Evolutionary conservation across 1,140 invertebrate species (phyloP).

Genomic region (Contarinia nasturtii): DNA sequence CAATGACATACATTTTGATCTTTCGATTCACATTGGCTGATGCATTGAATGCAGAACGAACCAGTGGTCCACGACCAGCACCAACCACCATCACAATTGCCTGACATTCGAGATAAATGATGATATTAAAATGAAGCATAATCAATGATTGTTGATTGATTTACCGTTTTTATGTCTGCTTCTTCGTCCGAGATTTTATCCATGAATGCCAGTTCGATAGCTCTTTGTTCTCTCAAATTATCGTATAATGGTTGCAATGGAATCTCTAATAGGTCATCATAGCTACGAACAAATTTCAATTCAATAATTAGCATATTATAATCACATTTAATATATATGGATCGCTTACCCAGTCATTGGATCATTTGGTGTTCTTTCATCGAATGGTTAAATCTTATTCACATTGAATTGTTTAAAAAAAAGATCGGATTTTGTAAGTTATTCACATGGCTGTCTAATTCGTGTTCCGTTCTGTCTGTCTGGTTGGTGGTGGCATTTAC

Average conservation of each 20-base stretch:
- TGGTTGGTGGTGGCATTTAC: constrained; percentile 78
- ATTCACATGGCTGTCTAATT: constrained; percentile 46
- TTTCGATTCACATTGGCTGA: constrained; percentile 27
- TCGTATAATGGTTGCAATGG: constrained; percentile 86
- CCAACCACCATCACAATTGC: constrained; percentile 79
- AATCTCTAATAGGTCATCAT: constrained; percentile 82
- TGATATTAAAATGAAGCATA: no score
- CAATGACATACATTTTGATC: constrained; percentile 79
- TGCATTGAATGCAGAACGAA: constrained; percentile 66
- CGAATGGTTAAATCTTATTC: constrained; percentile 38
- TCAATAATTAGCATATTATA: no score
- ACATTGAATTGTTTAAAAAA: constrained; percentile 37
- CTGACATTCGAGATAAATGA: constrained; percentile 9
- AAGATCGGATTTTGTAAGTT: constrained; percentile 45
- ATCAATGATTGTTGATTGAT: no score
- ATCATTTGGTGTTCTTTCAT: constrained; percentile 35
- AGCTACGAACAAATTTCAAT: constrained; percentile 47
- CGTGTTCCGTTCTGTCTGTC: constrained; percentile 52
- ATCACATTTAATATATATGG: no score
- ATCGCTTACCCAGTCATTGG: constrained; percentile 30
- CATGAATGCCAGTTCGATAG: constrained; percentile 52
- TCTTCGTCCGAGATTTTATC: constrained; percentile 23
- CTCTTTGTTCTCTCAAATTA: constrained; percentile 85
- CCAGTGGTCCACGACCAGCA: constrained; percentile 87
- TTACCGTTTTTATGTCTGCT: constrained; percentile 15